These are phyloP conservation scores for Cephonodes hylas DNA, from an alignment of 2,888 invertebrate genomes.

Conservation along the genomic window DNA sequence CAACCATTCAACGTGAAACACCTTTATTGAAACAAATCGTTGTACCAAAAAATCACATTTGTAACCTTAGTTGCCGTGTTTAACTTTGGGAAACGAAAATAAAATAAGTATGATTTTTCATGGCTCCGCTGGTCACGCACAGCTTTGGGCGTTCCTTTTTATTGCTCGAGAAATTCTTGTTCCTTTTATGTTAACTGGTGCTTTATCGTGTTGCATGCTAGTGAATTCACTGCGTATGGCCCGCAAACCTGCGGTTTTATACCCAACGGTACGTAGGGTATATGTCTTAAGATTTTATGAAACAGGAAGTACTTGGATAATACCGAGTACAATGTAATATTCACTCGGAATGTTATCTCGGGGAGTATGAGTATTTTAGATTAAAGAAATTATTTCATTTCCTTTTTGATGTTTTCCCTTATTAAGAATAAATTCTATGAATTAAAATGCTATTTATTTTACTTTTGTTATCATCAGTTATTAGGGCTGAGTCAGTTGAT, in stretches of 20 bases:
- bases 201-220: conserved; percentile 71
- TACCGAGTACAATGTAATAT: conserved; percentile 1
- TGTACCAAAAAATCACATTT: conserved; percentile 15
- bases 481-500: too few species aligned
- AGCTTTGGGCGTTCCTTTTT: conserved; percentile 58
- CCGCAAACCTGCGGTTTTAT: conserved; percentile 13
- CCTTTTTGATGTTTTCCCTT: too few species aligned
- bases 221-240: conserved; percentile 49
- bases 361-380: too few species aligned
- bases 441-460: too few species aligned
- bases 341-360: background rate
- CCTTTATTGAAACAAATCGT: conserved; percentile 7
- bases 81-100: conserved; percentile 50
- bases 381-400: too few species aligned
- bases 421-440: too few species aligned
- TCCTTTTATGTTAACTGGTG: conserved; percentile 69
- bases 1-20: background rate
- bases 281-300: conserved; percentile 14
- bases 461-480: background rate
- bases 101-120: conserved; percentile 62
- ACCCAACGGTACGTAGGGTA: conserved; percentile 4
- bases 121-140: conserved; percentile 64
- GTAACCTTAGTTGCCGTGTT: conserved; percentile 27
- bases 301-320: conserved; percentile 1
- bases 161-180: conserved; percentile 61